Evolutionary conservation across 2,797 vertebrate genomes (phyloP).

Genomic region (Catostomus latipinnis): DNA sequence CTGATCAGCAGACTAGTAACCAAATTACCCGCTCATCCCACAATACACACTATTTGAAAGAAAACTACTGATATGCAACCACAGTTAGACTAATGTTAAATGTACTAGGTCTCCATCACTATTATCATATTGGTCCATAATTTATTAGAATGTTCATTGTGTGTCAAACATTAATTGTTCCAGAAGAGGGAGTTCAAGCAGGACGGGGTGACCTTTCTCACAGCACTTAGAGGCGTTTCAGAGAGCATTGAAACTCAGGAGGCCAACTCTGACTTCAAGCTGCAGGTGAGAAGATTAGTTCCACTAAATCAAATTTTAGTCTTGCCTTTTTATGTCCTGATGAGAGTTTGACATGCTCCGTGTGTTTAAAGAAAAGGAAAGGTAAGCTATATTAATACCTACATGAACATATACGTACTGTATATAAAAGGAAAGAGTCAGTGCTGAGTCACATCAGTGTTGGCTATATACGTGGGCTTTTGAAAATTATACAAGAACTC

Average conservation of each 20-base stretch:
- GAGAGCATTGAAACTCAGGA: slow-evolving; percentile 57
- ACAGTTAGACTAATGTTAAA: background rate
- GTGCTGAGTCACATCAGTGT: background rate
- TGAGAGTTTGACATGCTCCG: no score
- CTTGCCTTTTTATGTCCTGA: no score
- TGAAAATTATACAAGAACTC: slow-evolving; percentile 42
- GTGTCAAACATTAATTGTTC: slow-evolving; percentile 40
- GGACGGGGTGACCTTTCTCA: slow-evolving; percentile 65
- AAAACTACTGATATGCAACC: background rate
- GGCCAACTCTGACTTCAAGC: slow-evolving; percentile 59
- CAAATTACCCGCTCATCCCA: background rate
- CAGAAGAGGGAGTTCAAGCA: slow-evolving; percentile 81
- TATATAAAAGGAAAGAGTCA: background rate
- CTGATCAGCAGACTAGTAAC: slow-evolving; percentile 80
- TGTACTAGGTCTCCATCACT: background rate
- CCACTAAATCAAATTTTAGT: background rate
- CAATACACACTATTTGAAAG: background rate
- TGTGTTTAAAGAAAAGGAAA: no score
- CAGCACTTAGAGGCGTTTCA: slow-evolving; percentile 62
- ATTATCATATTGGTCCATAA: background rate
- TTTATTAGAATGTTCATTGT: background rate
- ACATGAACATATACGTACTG: no score
- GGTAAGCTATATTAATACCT: no score
- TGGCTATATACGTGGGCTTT: background rate
- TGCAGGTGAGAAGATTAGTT: slow-evolving; percentile 74